Evolutionary conservation across 2,113 vertebrate species (phyloP).

Genomic region (Gracilinanus agilis): DNA sequence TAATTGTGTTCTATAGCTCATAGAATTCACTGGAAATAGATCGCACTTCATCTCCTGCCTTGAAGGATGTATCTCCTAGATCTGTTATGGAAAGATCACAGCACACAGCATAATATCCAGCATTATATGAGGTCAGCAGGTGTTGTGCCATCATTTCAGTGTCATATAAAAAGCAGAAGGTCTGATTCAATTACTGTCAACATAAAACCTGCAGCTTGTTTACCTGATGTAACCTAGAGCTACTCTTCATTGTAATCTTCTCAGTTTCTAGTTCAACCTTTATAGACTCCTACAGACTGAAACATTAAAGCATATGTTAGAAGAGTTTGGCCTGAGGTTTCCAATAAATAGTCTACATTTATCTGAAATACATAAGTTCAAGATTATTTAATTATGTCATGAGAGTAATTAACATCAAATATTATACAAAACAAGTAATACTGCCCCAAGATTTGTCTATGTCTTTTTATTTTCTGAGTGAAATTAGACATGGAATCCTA

Average conservation of each 20-base stretch:
- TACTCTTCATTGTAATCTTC: not conserved
- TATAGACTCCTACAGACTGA: not conserved
- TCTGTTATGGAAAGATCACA: not conserved
- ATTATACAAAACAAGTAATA: constrained; percentile 13
- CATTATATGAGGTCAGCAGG: not conserved
- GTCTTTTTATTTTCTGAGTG: not conserved
- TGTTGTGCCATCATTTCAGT: not conserved
- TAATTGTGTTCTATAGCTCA: not conserved
- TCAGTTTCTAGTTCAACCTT: not conserved
- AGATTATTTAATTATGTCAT: not conserved
- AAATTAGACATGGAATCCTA: constrained; percentile 9
- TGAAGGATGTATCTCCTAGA: not conserved
- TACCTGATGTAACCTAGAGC: not conserved
- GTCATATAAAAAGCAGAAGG: not conserved
- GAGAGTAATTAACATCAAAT: not conserved
- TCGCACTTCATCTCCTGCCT: not conserved
- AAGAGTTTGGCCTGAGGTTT: not conserved
- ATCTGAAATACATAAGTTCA: constrained; percentile 12
- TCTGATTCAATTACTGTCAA: not conserved
- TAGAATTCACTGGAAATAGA: not conserved
- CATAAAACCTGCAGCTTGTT: not conserved
- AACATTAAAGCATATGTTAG: not conserved
- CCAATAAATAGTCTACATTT: constrained; percentile 20
- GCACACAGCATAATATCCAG: not conserved
- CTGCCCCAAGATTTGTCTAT: not conserved